Base-by-base conservation (phyloP, 2,113 vertebrate species). In the Macquaria australasica region DNA sequence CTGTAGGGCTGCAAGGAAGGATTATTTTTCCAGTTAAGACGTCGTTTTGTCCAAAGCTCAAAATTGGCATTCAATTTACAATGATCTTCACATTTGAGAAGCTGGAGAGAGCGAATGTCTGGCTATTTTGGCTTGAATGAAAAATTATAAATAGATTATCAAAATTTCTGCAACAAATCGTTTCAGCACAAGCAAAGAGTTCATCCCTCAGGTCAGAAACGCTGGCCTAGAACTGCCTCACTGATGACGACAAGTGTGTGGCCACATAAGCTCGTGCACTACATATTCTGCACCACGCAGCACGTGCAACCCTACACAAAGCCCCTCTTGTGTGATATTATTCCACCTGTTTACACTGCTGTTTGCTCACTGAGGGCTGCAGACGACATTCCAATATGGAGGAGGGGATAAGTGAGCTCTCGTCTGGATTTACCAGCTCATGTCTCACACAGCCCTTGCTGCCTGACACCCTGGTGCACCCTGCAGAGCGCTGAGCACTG, bases 331-430 rank as follows among this genome's bases (percentile, higher is more conserved):
- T 58, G 59, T 53, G 81, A 84, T 28, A 73, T 88, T 77, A 79
- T 77, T 89, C 77, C 89, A 93, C 91, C 90, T 85, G 92, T 89
- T 87, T 39, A 74, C 79, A 23, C 85, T 81, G 73, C 53, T 14
- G 77, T 67, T 79, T 45, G 80, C 79, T 70, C 21, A 77, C 81
- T 3, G 45, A 62, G 48, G 64, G 56, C 41, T 39, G 43, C 55
- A 51, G 73, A 84, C 25, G 39, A 79, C 91, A 90, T 93, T 93
- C 90, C 92, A 59, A 82, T 79, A 75, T 88, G 83, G 51, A 80
- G 85, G 75, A n/a, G 80, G 84, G 18, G 50, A 87, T 88, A 86
- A 80, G 66, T 53, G 84, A 85, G 72, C 81, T 84, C 79, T 76
- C 23, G 43, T 74, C 76, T 81, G 25, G 34, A 73, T 85, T 87